A percentile compares a stretch with the other conserved stretches of the same genome.
Evolutionary conservation across 2,113 vertebrate genomes (phyloP).

Genomic region (Leucopternis melanops): DNA sequence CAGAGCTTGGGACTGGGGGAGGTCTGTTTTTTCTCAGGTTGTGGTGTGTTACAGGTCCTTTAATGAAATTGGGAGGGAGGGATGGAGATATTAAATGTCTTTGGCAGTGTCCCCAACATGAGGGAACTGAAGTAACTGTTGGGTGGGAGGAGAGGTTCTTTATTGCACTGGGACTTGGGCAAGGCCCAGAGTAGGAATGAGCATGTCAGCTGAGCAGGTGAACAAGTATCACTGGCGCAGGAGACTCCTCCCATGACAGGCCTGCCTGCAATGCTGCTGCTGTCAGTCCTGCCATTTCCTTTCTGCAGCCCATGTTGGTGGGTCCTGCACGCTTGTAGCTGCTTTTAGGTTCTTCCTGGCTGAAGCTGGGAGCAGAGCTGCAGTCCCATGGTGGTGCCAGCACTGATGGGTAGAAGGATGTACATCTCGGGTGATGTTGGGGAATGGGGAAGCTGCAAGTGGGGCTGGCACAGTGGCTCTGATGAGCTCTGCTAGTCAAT

Average conservation of each 20-base stretch:
- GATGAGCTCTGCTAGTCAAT: not conserved
- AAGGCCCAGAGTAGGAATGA: not conserved
- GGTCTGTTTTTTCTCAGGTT: not conserved
- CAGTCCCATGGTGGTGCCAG: not conserved
- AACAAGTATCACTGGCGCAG: not conserved
- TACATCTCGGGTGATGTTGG: rapidly evolving
- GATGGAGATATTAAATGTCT: not conserved
- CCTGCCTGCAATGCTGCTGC: not conserved
- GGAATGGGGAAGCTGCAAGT: not conserved
- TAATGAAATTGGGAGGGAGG: not conserved
- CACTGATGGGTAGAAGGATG: not conserved
- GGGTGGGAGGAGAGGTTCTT: not conserved
- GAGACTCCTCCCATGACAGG: not conserved
- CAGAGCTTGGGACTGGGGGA: not conserved
- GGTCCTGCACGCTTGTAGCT: not conserved
- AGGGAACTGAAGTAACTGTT: not conserved
- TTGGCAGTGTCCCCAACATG: not conserved
- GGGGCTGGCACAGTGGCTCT: not conserved
- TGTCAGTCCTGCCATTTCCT: not conserved
- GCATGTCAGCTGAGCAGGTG: not conserved
- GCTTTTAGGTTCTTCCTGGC: not conserved
- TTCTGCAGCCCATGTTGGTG: not conserved
- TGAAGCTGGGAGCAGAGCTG: not conserved
- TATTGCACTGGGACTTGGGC: not conserved
- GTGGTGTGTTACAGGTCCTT: not conserved